phyloP scores from a whole-genome alignment of 2,888 invertebrate species.

The Pachymerium ferrugineum region DNA sequence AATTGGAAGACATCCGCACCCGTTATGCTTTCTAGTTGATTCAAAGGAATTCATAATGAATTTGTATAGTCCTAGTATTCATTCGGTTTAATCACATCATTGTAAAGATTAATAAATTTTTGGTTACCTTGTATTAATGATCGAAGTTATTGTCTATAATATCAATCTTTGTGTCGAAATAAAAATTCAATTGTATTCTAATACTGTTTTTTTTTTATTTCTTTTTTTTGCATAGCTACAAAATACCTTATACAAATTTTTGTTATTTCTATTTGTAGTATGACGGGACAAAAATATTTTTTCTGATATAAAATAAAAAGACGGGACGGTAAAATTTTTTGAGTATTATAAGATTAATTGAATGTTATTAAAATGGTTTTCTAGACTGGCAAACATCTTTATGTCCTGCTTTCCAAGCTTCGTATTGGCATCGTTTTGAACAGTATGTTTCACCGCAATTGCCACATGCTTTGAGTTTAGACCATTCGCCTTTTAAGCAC shows the following conservation, averaged over 20 bases:
- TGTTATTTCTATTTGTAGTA: too few species aligned
- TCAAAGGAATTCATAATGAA: not conserved
- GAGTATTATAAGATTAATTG: not conserved
- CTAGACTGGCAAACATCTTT: conserved; percentile 2
- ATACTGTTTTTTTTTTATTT: not conserved
- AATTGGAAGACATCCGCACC: conserved; percentile 96
- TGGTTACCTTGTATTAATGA: too few species aligned
- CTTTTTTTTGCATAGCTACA: not conserved
- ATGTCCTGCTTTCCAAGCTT: conserved; percentile 29
- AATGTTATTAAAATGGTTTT: not conserved
- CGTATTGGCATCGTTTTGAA: not conserved
- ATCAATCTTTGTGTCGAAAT: too few species aligned
- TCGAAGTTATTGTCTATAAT: too few species aligned
- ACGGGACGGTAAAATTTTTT: not conserved
- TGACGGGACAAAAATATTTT: too few species aligned
- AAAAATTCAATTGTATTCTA: not conserved
- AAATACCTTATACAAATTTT: not conserved
- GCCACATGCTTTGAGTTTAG: conserved; percentile 16
- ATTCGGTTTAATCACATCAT: too few species aligned
- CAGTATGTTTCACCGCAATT: conserved; percentile 17
- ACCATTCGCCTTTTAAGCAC: conserved; percentile 28
- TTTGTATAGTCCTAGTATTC: too few species aligned
- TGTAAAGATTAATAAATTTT: too few species aligned
- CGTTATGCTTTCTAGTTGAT: conserved; percentile 85
- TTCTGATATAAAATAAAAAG: too few species aligned